Conservation (phyloP, 2,888 invertebrate species). For the Dendrolimus houi region DNA sequence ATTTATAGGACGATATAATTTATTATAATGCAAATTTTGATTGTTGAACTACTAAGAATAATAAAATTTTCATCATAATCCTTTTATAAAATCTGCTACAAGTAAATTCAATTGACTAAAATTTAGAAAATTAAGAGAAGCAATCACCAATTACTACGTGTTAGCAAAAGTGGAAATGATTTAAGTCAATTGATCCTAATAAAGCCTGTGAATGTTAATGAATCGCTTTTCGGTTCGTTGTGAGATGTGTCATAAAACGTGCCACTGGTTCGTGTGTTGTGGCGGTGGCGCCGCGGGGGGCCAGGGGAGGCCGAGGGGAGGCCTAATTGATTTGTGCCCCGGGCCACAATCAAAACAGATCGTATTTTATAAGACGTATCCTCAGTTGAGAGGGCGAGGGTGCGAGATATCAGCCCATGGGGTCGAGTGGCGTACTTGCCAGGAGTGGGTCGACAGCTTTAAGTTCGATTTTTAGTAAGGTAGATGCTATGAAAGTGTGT, state of each 20-base stretch:
- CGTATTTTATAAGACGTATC: slow-evolving; percentile 76
- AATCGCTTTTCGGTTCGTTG: slow-evolving; percentile 56
- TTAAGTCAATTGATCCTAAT: slow-evolving; percentile 60
- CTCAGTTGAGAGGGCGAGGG: slow-evolving; percentile 55
- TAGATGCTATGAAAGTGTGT: too few species aligned
- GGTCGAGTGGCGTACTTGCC: slow-evolving; percentile 9
- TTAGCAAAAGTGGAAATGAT: slow-evolving; percentile 9
- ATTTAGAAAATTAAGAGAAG: background rate
- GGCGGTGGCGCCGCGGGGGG: slow-evolving; percentile 50
- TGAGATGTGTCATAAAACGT: slow-evolving; percentile 74
- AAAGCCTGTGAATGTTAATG: slow-evolving; percentile 72
- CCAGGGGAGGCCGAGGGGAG: slow-evolving; percentile 49
- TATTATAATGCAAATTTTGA: too few species aligned
- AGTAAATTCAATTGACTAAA: background rate
- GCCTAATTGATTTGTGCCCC: slow-evolving; percentile 77
- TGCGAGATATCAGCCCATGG: slow-evolving; percentile 21
- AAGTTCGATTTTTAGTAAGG: slow-evolving; percentile 28
- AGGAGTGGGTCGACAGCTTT: slow-evolving; percentile 11
- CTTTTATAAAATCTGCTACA: too few species aligned
- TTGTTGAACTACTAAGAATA: too few species aligned
- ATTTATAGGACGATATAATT: too few species aligned
- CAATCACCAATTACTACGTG: background rate
- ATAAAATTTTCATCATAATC: too few species aligned
- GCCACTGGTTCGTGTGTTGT: slow-evolving; percentile 72
- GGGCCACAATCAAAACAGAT: slow-evolving; percentile 78